phyloP scores from a whole-genome alignment of 2,113 vertebrate species.

The Aythya baeri region DNA sequence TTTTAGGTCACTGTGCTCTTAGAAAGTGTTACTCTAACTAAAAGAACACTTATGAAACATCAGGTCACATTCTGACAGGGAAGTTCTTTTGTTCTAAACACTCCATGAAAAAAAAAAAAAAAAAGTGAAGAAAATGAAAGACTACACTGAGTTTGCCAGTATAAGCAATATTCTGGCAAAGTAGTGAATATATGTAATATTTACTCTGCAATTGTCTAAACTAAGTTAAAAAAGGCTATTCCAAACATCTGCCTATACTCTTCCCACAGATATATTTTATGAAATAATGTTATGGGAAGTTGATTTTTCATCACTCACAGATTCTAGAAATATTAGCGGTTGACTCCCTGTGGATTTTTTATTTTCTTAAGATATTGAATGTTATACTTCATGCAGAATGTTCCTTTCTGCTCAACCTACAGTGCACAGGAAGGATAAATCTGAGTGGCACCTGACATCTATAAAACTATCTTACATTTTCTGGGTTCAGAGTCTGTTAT shows the following conservation, averaged over 20 bases:
- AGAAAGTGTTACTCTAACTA: neutral
- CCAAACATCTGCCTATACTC: constrained; percentile 16
- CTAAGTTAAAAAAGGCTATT: neutral
- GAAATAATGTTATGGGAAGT: constrained; percentile 19
- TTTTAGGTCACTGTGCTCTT: neutral
- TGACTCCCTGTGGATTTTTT: neutral
- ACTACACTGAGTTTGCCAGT: neutral
- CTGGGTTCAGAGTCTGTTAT: neutral
- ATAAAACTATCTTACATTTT: neutral
- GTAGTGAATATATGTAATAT: neutral
- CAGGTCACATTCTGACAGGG: neutral
- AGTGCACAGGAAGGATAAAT: neutral
- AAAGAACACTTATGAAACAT: neutral
- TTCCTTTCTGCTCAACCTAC: constrained; percentile 2
- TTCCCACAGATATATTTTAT: constrained; percentile 38
- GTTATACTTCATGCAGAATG: neutral
- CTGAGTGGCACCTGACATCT: neutral
- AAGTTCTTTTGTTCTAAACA: neutral
- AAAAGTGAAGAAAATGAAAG: constrained; percentile 30
- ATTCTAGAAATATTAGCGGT: neutral
- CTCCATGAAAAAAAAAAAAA: neutral
- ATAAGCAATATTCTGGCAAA: constrained; percentile 41
- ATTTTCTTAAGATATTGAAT: constrained; percentile 17
- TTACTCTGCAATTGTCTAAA: constrained; percentile 29
- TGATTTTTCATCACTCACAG: neutral